Evolutionary conservation across 1,140 invertebrate species (phyloP).

Genomic region (Melipona quadrifasciata): DNA sequence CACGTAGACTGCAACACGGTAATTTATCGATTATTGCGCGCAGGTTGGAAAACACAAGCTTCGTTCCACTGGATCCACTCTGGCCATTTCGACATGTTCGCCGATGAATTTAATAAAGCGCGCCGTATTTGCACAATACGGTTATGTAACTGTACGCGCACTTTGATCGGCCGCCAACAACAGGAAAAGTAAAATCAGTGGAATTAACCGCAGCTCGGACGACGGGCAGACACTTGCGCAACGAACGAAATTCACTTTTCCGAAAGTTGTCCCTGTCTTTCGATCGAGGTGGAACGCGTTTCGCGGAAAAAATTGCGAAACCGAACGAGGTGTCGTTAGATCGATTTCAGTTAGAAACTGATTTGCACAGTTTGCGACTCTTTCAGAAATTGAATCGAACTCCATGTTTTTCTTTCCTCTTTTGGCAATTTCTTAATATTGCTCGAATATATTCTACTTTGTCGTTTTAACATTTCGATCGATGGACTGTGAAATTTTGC

Average conservation of each 20-base stretch:
- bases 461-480: no score
- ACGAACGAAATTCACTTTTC: background rate
- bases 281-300: background rate
- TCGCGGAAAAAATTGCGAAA: background rate
- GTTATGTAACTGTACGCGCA: constrained; percentile 1
- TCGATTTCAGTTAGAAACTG: background rate
- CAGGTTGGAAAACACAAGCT: background rate
- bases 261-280: background rate
- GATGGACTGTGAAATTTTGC: no score
- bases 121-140: constrained; percentile 29
- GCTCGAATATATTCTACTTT: background rate
- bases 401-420: background rate
- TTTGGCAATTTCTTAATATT: background rate
- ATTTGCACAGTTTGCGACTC: background rate
- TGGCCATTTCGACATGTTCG: constrained; percentile 1
- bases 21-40: constrained; percentile 27
- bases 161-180: background rate
- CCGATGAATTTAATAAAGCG: constrained; percentile 40
- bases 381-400: background rate
- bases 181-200: constrained; percentile 27
- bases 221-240: background rate
- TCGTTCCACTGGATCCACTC: constrained; percentile 1
- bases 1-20: background rate
- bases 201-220: background rate
- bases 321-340: background rate